A percentile compares a stretch with the other conserved stretches of the same genome.
Conservation (phyloP, 1,140 invertebrate genomes). For the Drosophila obscura region DNA sequence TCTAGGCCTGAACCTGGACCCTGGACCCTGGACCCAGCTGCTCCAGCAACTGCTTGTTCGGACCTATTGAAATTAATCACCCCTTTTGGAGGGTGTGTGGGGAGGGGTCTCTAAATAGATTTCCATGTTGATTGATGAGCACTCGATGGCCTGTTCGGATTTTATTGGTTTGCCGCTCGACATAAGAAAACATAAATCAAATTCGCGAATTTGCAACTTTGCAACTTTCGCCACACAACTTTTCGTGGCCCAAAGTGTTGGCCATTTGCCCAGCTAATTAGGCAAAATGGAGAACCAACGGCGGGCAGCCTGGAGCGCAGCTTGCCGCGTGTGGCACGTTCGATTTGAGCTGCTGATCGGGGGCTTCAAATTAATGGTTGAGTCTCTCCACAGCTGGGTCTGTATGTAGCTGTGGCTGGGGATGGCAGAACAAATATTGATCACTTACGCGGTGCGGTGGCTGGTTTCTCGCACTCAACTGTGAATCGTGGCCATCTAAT, state of each 20-base stretch:
- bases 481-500: constrained; percentile 51
- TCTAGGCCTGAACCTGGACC: constrained; percentile 18
- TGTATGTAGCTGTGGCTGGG: constrained; percentile 6
- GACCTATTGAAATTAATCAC: constrained; percentile 83
- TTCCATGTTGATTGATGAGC: constrained; percentile 65
- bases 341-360: constrained; percentile 66
- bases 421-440: background rate
- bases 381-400: background rate
- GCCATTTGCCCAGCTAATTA: constrained; percentile 28
- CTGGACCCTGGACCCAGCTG: too few species aligned
- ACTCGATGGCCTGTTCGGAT: constrained; percentile 49
- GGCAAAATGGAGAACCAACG: constrained; percentile 26
- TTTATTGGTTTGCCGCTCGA: constrained; percentile 1
- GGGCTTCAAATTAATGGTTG: too few species aligned
- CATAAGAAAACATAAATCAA: constrained; percentile 33
- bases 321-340: constrained; percentile 46
- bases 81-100: constrained; percentile 23
- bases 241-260: background rate
- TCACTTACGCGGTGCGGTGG: too few species aligned
- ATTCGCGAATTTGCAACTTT: constrained; percentile 21
- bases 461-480: constrained; percentile 32
- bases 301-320: constrained; percentile 16
- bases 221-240: constrained; percentile 27
- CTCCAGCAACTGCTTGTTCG: constrained; percentile 28
- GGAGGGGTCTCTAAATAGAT: constrained; percentile 33